Evolutionary conservation across 2,113 vertebrate genomes (phyloP).

Genomic region (Uropsilus gracilis): DNA sequence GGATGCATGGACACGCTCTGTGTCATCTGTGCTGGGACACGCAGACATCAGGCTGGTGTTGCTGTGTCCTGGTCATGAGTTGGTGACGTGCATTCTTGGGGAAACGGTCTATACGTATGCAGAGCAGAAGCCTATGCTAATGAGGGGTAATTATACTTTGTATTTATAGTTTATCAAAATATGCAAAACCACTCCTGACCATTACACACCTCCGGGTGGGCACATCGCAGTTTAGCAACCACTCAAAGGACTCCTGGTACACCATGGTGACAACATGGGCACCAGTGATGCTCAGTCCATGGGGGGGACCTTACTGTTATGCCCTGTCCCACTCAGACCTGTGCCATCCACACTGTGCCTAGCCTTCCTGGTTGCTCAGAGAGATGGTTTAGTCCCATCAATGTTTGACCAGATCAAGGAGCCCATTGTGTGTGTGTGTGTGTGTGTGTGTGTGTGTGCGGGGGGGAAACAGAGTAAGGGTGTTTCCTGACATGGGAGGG

Average conservation of each 20-base stretch:
- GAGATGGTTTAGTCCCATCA: accelerated
- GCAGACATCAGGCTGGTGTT: background rate
- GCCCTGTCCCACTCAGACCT: background rate
- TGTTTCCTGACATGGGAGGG: background rate
- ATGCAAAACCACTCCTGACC: background rate
- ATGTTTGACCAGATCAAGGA: background rate
- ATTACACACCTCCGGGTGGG: background rate
- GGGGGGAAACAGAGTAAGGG: no score
- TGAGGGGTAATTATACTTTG: background rate
- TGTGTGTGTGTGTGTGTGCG: no score
- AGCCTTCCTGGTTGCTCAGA: background rate
- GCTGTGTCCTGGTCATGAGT: background rate
- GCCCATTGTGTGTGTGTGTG: no score
- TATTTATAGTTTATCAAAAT: background rate
- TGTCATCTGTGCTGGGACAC: background rate
- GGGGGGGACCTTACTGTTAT: background rate
- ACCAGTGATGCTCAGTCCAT: background rate
- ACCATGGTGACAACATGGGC: background rate
- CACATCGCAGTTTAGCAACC: background rate
- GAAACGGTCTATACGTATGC: background rate
- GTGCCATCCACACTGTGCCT: accelerated
- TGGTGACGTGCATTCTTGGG: background rate
- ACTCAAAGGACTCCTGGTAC: background rate
- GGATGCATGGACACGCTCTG: accelerated
- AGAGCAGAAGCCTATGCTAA: background rate